Evolutionary conservation across 2,888 invertebrate species (phyloP).

Genomic region (Smittia aterrima): DNA sequence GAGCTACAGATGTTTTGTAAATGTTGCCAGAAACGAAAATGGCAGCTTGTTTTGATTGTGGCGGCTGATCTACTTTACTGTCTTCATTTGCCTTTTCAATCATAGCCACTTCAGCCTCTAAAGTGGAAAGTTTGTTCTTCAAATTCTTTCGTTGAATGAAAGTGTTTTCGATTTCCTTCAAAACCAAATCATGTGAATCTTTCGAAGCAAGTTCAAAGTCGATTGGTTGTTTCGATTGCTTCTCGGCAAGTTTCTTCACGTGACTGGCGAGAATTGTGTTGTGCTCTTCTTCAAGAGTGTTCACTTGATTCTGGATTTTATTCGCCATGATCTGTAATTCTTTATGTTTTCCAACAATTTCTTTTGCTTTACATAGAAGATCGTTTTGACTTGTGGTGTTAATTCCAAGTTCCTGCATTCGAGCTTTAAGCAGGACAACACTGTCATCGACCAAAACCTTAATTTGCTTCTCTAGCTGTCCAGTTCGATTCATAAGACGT

Average conservation of each 20-base stretch:
- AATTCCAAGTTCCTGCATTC: constrained; percentile 90
- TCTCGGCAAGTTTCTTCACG: constrained; percentile 73
- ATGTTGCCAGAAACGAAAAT: constrained; percentile 45
- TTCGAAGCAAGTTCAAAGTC: constrained; percentile 64
- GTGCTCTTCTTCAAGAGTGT: constrained; percentile 68
- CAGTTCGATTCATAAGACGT: constrained; percentile 76
- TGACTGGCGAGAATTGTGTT: constrained; percentile 68
- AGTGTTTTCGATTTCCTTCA: constrained; percentile 83
- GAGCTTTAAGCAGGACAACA: constrained; percentile 79
- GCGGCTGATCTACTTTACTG: constrained; percentile 45
- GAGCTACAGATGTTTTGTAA: constrained; percentile 44
- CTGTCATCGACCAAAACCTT: constrained; percentile 89
- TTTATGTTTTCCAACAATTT: constrained; percentile 89
- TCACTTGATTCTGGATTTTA: constrained; percentile 80
- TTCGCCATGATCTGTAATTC: constrained; percentile 87
- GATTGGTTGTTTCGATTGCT: constrained; percentile 60
- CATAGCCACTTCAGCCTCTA: constrained; percentile 74
- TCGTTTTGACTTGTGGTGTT: constrained; percentile 83
- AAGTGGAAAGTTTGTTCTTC: constrained; percentile 73
- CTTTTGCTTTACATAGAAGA: constrained; percentile 80
- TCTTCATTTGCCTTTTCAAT: constrained; percentile 72
- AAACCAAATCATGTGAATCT: constrained; percentile 75
- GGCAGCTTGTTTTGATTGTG: constrained; percentile 43
- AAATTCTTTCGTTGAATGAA: constrained; percentile 79
- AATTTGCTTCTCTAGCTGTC: constrained; percentile 91